Percentiles rank a stretch among this genome's conserved stretches.
Conservation (phyloP, 2,888 invertebrate genomes). For the Chaetoderma sp. region DNA sequence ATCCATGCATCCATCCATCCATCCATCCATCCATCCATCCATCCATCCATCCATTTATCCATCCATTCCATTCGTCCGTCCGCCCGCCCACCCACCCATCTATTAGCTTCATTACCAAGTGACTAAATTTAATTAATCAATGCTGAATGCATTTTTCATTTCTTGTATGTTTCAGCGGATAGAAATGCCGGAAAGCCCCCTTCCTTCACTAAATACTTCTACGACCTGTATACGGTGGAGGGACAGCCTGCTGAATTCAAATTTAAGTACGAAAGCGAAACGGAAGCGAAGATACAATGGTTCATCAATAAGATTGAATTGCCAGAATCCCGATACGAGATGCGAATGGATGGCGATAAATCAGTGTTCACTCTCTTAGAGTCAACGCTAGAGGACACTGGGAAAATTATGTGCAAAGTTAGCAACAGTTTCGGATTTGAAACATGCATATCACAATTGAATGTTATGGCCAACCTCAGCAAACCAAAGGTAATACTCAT, state of each 20-base stretch:
- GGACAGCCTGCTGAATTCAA: slow-evolving; percentile 58
- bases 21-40: too few relatives aligned
- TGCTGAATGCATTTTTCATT: too few relatives aligned
- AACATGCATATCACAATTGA: slow-evolving; percentile 51
- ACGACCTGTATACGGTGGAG: slow-evolving; percentile 56
- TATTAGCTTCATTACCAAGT: too few relatives aligned
- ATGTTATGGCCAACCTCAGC: slow-evolving; percentile 50
- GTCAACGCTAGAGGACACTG: slow-evolving; percentile 93
- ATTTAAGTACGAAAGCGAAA: slow-evolving; percentile 60
- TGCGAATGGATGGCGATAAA: slow-evolving; percentile 51
- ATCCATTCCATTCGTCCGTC: too few relatives aligned
- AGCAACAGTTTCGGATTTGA: slow-evolving; percentile 56
- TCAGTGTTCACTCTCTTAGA: slow-evolving; percentile 84
- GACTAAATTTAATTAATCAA: too few relatives aligned
- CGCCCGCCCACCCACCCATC: too few relatives aligned
- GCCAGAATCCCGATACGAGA: slow-evolving; percentile 43
- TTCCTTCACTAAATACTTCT: slow-evolving; percentile 57
- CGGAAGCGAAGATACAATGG: slow-evolving; percentile 64
- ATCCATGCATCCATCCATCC: too few relatives aligned
- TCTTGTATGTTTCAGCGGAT: too few relatives aligned
- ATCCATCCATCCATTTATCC: too few relatives aligned
- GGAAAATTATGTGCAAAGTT: slow-evolving; percentile 63
- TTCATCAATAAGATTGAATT: slow-evolving; percentile 50
- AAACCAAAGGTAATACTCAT: too few relatives aligned
- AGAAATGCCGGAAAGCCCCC: slow-evolving; percentile 61